Conservation (phyloP, 2,797 vertebrate genomes). For the Hippoglossus hippoglossus region DNA sequence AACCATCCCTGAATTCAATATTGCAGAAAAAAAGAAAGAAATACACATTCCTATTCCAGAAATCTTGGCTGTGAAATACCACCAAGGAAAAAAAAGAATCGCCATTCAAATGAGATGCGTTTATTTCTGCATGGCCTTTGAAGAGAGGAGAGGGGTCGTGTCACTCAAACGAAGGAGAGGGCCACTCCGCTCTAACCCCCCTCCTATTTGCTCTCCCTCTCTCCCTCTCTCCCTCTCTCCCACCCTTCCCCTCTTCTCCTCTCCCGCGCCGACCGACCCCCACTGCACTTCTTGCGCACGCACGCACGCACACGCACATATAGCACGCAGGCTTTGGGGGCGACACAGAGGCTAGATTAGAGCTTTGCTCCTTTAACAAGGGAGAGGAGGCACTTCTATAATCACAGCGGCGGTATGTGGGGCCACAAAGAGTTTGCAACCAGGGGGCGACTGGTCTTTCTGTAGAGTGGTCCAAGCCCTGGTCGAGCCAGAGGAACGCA, state of each 20-base stretch:
- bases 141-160: slow-evolving; percentile 85
- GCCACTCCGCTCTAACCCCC: slow-evolving; percentile 73
- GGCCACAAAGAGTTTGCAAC: slow-evolving; percentile 77
- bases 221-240: slow-evolving; percentile 53
- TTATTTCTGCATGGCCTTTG: slow-evolving; percentile 85
- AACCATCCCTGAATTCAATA: slow-evolving; percentile 75
- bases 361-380: slow-evolving; percentile 80
- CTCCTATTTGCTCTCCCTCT: slow-evolving; percentile 37
- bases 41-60: slow-evolving; percentile 71
- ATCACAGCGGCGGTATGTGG: slow-evolving; percentile 79
- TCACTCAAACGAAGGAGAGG: slow-evolving; percentile 86
- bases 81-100: slow-evolving; percentile 68
- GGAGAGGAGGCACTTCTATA: slow-evolving; percentile 78
- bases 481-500: slow-evolving; percentile 52
- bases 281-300: slow-evolving; percentile 65
- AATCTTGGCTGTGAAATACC: slow-evolving; percentile 73
- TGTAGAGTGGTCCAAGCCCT: slow-evolving; percentile 71
- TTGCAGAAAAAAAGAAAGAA: slow-evolving; percentile 39
- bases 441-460: slow-evolving; percentile 69
- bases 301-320: slow-evolving; percentile 64
- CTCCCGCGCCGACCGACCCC: slow-evolving; percentile 67
- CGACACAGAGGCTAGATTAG: slow-evolving; percentile 79
- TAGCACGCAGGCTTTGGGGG: slow-evolving; percentile 78
- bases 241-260: slow-evolving; percentile 68
- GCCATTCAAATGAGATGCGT: slow-evolving; percentile 81